Evolutionary conservation across 2,113 vertebrate species (phyloP).

Genomic region (Nematolebias whitei): DNA sequence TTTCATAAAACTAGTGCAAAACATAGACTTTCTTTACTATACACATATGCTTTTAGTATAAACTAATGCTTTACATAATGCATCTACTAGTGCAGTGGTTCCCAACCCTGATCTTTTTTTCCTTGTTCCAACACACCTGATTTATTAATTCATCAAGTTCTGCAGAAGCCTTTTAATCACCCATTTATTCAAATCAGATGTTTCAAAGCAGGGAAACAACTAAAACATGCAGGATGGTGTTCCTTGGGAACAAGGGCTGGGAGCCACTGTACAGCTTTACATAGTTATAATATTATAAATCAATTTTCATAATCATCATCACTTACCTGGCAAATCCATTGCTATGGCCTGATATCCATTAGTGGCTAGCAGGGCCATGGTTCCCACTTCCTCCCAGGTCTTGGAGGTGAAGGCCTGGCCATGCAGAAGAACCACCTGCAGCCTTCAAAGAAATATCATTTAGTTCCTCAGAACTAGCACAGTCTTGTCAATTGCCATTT

Average conservation of each 20-base stretch:
- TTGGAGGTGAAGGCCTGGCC: constrained; percentile 92
- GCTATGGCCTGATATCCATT: constrained; percentile 89
- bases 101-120: too few species aligned
- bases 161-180: too few species aligned
- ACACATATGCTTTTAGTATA: too few species aligned
- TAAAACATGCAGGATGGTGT: too few species aligned
- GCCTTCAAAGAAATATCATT: constrained; percentile 67
- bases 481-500: background rate
- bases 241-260: too few species aligned
- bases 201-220: too few species aligned
- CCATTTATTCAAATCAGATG: too few species aligned
- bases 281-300: background rate
- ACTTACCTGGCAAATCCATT: constrained; percentile 92
- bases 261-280: too few species aligned
- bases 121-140: too few species aligned
- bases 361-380: constrained; percentile 85
- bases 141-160: too few species aligned
- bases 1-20: background rate
- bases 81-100: too few species aligned
- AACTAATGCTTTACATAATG: too few species aligned
- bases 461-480: background rate
- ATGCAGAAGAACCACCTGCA: constrained; percentile 89
- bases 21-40: background rate
- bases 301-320: background rate
- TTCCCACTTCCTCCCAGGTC: constrained; percentile 93